phyloP scores from a whole-genome alignment of 2,888 invertebrate species.

The Drosophila falleni region DNA sequence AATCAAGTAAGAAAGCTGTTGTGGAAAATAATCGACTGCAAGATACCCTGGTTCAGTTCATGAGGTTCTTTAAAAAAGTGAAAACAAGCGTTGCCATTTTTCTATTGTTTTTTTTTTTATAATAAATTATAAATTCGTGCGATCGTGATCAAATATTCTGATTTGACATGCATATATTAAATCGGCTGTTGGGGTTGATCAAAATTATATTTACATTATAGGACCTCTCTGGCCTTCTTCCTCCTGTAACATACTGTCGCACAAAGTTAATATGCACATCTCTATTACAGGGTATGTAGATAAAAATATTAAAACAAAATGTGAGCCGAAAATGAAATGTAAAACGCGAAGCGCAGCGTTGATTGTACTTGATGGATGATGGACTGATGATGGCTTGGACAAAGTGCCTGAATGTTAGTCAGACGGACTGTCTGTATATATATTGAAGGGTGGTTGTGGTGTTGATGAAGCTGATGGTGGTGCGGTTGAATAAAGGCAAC shows the following conservation, averaged over 20 bases:
- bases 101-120: too few species aligned
- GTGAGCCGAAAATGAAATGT: constrained; percentile 57
- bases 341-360: constrained; percentile 55
- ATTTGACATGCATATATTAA: too few species aligned
- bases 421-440: constrained; percentile 9
- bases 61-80: too few species aligned
- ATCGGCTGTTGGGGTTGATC: too few species aligned
- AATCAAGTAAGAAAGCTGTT: background rate
- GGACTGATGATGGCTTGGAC: constrained; percentile 27
- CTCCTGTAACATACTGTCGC: background rate
- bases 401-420: constrained; percentile 29
- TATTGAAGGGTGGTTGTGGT: constrained; percentile 5
- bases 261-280: background rate
- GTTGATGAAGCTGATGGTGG: constrained; percentile 13
- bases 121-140: too few species aligned
- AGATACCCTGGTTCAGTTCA: background rate
- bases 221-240: too few species aligned
- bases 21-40: background rate
- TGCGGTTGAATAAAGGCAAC: constrained; percentile 49
- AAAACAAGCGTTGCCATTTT: too few species aligned
- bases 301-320: constrained; percentile 15
- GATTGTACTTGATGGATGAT: constrained; percentile 73
- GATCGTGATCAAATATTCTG: too few species aligned
- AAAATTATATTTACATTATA: too few species aligned
- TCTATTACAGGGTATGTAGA: background rate